A percentile compares a stretch with the other conserved stretches of the same genome.
These are phyloP conservation scores for Acanthosepion esculentum DNA, from an alignment of 2,888 invertebrate species.

Conservation along the genomic window DNA sequence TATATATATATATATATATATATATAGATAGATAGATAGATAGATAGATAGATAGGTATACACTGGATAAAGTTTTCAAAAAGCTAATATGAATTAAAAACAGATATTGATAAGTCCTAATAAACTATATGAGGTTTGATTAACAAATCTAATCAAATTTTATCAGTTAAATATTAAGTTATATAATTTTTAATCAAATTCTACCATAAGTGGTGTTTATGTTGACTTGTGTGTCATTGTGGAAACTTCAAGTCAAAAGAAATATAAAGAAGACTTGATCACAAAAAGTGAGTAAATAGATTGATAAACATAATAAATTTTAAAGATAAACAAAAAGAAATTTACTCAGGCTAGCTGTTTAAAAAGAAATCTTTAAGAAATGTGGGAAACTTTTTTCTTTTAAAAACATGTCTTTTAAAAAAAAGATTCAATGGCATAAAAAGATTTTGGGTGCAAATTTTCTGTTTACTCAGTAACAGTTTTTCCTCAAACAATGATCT, in stretches of 20 bases:
- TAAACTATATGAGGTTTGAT: too few species aligned
- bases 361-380: background rate
- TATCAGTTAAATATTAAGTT: background rate
- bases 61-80: too few species aligned
- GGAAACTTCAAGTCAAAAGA: background rate
- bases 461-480: background rate
- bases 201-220: background rate
- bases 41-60: too few species aligned
- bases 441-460: background rate
- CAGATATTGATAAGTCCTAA: too few species aligned
- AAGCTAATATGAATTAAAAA: too few species aligned
- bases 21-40: too few species aligned
- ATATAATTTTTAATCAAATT: background rate
- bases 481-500: background rate
- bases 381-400: background rate
- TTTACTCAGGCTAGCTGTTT: background rate
- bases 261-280: background rate
- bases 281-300: background rate
- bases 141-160: too few species aligned
- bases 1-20: too few species aligned
- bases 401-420: background rate
- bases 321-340: background rate
- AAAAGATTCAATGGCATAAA: background rate
- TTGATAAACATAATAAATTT: too few species aligned
- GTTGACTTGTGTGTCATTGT: background rate